A percentile compares a stretch with the other conserved stretches of the same genome.
phyloP scores from a whole-genome alignment of 2,888 invertebrate genomes.

The Synergus laeviventris region DNA sequence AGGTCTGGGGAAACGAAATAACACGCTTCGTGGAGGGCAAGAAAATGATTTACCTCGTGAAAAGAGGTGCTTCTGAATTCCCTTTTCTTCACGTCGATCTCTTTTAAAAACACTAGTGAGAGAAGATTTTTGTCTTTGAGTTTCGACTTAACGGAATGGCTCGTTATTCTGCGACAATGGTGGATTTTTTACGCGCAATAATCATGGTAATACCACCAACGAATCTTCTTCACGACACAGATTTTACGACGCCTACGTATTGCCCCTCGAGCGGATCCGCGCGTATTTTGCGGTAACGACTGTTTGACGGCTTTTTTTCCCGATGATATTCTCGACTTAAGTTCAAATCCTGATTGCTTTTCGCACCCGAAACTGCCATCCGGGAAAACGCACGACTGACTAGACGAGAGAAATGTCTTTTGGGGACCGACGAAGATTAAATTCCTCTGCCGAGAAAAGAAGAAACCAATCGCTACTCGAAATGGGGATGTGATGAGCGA shows the following conservation, averaged over 20 bases:
- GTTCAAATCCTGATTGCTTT: constrained; percentile 38
- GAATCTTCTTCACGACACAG: not conserved
- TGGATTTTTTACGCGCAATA: constrained; percentile 30
- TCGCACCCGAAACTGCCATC: constrained; percentile 33
- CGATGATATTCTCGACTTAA: constrained; percentile 30
- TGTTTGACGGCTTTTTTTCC: constrained; percentile 31
- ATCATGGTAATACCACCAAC: constrained; percentile 14
- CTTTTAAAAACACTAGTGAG: not conserved
- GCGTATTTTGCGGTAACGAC: constrained; percentile 29
- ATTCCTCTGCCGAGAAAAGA: constrained; percentile 32
- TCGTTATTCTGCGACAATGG: constrained; percentile 21
- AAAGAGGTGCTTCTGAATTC: constrained; percentile 23
- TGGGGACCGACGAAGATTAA: constrained; percentile 26
- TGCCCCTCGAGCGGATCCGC: constrained; percentile 3
- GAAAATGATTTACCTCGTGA: constrained; percentile 39
- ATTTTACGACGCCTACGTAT: constrained; percentile 18
- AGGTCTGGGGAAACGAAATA: constrained; percentile 50
- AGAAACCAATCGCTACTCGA: constrained; percentile 38
- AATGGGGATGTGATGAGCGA: constrained; percentile 38
- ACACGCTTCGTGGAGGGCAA: constrained; percentile 44
- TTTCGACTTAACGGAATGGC: constrained; percentile 3
- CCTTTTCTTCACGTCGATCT: constrained; percentile 1
- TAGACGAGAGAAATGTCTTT: constrained; percentile 38
- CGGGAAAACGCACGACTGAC: constrained; percentile 23
- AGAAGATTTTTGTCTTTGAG: constrained; percentile 7